Evolutionary conservation across 1,140 invertebrate genomes (phyloP).

Genomic region (Augochlora pura): DNA sequence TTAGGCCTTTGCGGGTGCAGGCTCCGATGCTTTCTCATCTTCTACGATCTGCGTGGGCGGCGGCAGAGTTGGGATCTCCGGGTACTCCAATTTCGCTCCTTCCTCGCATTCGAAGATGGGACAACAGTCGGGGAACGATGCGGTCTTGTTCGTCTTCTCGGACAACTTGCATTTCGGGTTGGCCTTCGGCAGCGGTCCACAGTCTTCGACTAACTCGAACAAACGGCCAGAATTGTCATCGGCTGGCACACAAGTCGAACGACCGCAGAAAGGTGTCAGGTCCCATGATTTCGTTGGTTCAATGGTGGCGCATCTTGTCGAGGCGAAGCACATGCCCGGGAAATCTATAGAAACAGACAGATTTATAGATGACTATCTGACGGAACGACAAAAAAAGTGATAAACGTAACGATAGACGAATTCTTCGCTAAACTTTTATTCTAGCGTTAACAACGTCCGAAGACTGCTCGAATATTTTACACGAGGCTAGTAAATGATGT

Average conservation of each 20-base stretch:
- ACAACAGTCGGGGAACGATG: conserved; percentile 91
- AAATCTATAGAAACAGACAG: conserved; percentile 85
- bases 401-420: too few relatives aligned
- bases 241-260: conserved; percentile 90
- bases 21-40: conserved; percentile 72
- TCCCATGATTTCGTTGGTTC: conserved; percentile 92
- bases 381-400: too few relatives aligned
- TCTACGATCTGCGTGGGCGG: conserved; percentile 79
- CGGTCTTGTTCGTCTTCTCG: conserved; percentile 93
- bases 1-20: conserved; percentile 32
- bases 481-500: too few relatives aligned
- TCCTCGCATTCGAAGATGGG: conserved; percentile 91
- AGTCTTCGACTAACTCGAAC: conserved; percentile 92
- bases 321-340: conserved; percentile 93
- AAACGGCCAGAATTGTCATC: conserved; percentile 87
- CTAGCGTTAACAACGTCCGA: too few relatives aligned
- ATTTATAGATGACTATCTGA: conserved; percentile 50
- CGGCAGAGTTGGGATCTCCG: conserved; percentile 86
- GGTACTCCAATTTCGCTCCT: conserved; percentile 91
- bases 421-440: too few relatives aligned
- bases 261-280: conserved; percentile 91
- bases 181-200: conserved; percentile 90
- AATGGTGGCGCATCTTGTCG: conserved; percentile 92
- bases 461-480: too few relatives aligned
- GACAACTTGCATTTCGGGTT: conserved; percentile 93